Evolutionary conservation across 1,140 invertebrate species (phyloP).

Genomic region (Drosophila quadrilineata): DNA sequence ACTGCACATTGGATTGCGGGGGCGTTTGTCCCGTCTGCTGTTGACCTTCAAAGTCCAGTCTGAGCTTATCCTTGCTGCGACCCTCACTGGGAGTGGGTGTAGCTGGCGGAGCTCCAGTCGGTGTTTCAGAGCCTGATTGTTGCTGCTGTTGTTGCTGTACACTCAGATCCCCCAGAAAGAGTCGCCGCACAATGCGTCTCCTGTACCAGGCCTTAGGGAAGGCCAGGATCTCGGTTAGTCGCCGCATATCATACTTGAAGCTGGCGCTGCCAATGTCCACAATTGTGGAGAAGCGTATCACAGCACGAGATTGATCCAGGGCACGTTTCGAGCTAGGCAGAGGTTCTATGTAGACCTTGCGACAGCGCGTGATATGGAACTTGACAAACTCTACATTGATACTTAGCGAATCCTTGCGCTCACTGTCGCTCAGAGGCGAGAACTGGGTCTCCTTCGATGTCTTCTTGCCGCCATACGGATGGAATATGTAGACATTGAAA

Average conservation of each 20-base stretch:
- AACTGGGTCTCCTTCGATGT: slow-evolving; percentile 92
- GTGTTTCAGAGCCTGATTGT: slow-evolving; percentile 51
- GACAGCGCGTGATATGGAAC: slow-evolving; percentile 94
- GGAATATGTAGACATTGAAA: slow-evolving; percentile 98
- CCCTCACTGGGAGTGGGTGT: slow-evolving; percentile 62
- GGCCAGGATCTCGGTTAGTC: slow-evolving; percentile 97
- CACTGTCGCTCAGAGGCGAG: slow-evolving; percentile 92
- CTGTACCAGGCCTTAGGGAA: slow-evolving; percentile 99
- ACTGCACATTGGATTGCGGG: slow-evolving; percentile 3
- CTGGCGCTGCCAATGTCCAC: slow-evolving; percentile 98
- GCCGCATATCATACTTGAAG: slow-evolving; percentile 99
- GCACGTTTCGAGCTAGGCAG: slow-evolving; percentile 81
- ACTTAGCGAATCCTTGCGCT: slow-evolving; percentile 96
- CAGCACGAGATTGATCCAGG: slow-evolving; percentile 86
- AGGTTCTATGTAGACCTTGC: slow-evolving; percentile 90
- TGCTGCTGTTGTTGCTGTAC: slow-evolving; percentile 78
- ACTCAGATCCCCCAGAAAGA: slow-evolving; percentile 95
- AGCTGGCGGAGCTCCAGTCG: slow-evolving; percentile 31
- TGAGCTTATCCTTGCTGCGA: slow-evolving; percentile 59
- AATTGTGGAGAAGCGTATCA: slow-evolving; percentile 96
- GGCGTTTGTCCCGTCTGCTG: background rate
- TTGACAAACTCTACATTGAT: slow-evolving; percentile 99
- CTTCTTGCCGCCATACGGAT: slow-evolving; percentile 97
- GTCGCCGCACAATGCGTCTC: slow-evolving; percentile 92
- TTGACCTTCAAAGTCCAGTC: slow-evolving; percentile 54